Evolutionary conservation across 2,888 invertebrate genomes (phyloP).

Genomic region (Agrochola litura): DNA sequence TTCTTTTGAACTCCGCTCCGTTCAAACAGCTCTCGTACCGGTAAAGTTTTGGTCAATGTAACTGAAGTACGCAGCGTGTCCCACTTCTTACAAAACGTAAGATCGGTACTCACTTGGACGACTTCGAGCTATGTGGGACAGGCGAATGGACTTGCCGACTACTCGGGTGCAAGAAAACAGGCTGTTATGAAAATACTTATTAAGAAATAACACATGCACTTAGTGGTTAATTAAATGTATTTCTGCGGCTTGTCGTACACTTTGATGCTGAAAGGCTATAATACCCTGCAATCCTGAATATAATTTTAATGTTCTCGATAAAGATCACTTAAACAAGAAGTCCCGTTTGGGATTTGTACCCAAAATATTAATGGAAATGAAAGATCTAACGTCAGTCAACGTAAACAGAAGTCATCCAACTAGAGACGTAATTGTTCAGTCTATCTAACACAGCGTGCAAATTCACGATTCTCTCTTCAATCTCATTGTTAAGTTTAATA

Average conservation of each 20-base stretch:
- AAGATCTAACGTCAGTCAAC: neutral
- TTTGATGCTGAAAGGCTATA: conserved; percentile 11
- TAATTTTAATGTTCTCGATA: conserved; percentile 14
- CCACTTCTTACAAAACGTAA: conserved; percentile 68
- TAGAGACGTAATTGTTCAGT: neutral
- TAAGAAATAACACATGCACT: conserved; percentile 52
- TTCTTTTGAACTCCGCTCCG: conserved; percentile 38
- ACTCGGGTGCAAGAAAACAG: conserved; percentile 57
- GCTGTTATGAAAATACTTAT: conserved; percentile 61
- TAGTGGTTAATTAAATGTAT: conserved; percentile 34
- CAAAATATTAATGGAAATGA: neutral
- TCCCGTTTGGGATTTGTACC: neutral
- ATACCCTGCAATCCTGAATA: neutral
- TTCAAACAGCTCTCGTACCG: conserved; percentile 28
- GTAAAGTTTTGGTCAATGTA: conserved; percentile 54
- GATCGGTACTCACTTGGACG: conserved; percentile 72
- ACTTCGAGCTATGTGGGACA: conserved; percentile 74
- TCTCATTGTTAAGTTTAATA: conserved; percentile 23
- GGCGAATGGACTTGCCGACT: conserved; percentile 66
- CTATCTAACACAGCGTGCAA: conserved; percentile 5
- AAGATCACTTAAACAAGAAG: neutral
- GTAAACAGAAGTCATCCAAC: neutral
- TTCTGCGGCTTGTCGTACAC: neutral
- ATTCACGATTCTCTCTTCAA: neutral
- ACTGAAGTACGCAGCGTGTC: conserved; percentile 64